Evolutionary conservation across 1,140 invertebrate genomes (phyloP), one percentile per base, ranked within the genome.

Genomic region (Arion vulgaris): DNA sequence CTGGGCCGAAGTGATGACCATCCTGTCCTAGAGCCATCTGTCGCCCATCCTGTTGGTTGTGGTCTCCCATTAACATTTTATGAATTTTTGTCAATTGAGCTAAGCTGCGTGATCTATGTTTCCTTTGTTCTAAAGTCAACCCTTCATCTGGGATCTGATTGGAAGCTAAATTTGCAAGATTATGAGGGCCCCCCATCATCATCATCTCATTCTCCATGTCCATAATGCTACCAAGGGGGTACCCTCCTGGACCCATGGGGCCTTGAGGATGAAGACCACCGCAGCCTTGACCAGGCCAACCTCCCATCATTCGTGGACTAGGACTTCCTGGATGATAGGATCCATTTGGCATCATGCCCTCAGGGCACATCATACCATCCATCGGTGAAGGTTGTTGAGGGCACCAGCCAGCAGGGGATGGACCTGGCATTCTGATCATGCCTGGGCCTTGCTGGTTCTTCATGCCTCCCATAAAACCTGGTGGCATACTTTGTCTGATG

Each of bases 51-150:
- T 45, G 57, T 13, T 23, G 39, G 4, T 66, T 66, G 38, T 38
- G 36, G 26, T 74, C 53, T 2, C 71, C 79, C 82, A 83, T 83
- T 28, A 73, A 69, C 82, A 82, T 80, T 45, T 80, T 76, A 49
- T 81, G 80, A 23, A 81, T 81, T 66, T 81, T 81, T 1, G 80
- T 81, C 28, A 81, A 66, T 39, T 81, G 80, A n/a, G 80, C 68
- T 36, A 81, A 51, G 15, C 80, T 71, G n/a, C 72, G 51, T 13
- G 76, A 66, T 9, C 81, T 62, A 28, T 80, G 76, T 80, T 98
- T 96, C 76, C 97, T 94, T 92, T 99, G 98, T 92, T 98, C 96
- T 38, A 97, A 97, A 77, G 98, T 99, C 85, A 99, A 93, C 93
- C 98, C 97, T 93, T 98, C 97, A 93, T 99, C 97, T 83, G 97